Conservation (phyloP, 2,797 vertebrate species). For the Sternotherus odoratus region DNA sequence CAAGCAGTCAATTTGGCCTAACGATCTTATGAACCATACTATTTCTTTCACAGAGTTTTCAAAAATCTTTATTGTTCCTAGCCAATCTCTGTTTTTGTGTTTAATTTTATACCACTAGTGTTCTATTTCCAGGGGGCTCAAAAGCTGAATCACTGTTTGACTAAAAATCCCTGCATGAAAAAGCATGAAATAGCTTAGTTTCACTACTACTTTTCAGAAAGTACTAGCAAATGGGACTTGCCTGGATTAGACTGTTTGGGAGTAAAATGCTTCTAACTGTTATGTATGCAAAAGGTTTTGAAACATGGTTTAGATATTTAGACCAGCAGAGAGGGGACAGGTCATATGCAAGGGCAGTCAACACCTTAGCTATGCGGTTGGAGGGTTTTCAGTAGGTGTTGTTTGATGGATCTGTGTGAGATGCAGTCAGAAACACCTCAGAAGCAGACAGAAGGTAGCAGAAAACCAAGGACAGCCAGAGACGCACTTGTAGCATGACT, state of each 20-base stretch:
- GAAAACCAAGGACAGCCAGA: not conserved
- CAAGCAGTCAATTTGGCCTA: not conserved
- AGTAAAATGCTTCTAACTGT: not conserved
- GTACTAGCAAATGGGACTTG: not conserved
- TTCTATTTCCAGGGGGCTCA: constrained; percentile 25
- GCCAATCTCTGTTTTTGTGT: constrained; percentile 26
- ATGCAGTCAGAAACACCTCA: not conserved
- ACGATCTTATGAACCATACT: not conserved
- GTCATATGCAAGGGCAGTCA: not conserved
- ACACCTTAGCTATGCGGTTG: not conserved
- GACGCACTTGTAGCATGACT: not conserved
- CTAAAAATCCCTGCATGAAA: constrained; percentile 23
- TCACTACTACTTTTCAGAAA: constrained; percentile 7
- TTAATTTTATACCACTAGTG: constrained; percentile 36
- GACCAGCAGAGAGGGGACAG: not conserved
- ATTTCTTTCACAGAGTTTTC: constrained; percentile 46
- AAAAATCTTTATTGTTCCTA: not conserved
- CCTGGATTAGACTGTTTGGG: not conserved
- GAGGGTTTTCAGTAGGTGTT: not conserved
- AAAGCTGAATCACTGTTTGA: constrained; percentile 56
- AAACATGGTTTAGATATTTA: not conserved
- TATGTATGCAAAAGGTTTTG: not conserved
- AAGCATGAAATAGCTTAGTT: constrained; percentile 29
- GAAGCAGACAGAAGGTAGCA: not conserved
- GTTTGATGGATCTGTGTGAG: not conserved